Base-by-base conservation (phyloP, 2,113 vertebrate genomes). In the Centropristis striata region DNA sequence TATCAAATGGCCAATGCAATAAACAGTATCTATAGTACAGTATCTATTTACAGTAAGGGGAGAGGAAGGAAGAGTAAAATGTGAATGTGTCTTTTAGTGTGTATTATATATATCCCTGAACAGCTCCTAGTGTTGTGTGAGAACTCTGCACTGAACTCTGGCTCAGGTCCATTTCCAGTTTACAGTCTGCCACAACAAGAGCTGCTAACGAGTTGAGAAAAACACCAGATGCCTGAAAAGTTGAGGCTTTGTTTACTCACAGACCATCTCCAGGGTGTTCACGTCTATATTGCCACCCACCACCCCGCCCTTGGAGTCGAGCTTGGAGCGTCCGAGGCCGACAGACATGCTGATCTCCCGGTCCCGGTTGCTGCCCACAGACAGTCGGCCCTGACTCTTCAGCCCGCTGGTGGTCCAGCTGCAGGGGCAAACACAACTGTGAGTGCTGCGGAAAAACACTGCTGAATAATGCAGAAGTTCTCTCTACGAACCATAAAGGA, bases 331-430 rank as follows among this genome's bases (percentile, higher is more conserved):
- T 20, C 98, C 98, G 25, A 99, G 95, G 57, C 98, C 98, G 8
- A 99, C 96, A 8, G 98, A 98, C 98, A 99, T 99, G 94, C 96
- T 98, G 75, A 99, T 99, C 92, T 99, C 98, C 5, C 98, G 90
- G 87, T 99, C 98, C 47, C 97, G 93, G 91, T 98, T 99, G 66
- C 98, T 99, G 77, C 98, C 98, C 57, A 99, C 98, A 11, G 98
- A 99, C 1, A 99, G 92, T 10, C 98, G 97, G 47, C 98, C 98
- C 83, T 99, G 98, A 86, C 98, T 99, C 93, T 99, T 99, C 91
- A 99, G 94, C 64, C 98, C 98, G 85, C 98, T 99, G 27, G 98
- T 99, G 27, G 97, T 99, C 98, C 98, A 99, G 78, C 98, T 99
- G 76, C 78, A 47, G 70, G 75, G 67, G 53, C 54, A 84, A 83